Conservation (phyloP, 2,888 invertebrate genomes). For the Punctoribates punctum region DNA sequence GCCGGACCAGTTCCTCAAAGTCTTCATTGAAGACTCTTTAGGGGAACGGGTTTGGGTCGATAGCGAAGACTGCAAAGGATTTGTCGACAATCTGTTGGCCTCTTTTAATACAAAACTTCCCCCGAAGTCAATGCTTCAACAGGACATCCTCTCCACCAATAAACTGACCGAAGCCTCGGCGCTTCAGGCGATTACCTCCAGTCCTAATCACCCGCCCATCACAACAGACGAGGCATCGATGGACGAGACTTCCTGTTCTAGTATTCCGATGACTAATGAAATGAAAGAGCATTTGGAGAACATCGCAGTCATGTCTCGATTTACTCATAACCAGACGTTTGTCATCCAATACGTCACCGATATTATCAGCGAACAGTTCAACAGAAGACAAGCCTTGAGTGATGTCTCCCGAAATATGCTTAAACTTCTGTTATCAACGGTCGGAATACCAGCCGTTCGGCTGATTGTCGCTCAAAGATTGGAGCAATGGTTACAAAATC, state of each 20-base stretch:
- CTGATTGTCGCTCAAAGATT: conserved; percentile 72
- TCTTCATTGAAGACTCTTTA: conserved; percentile 89
- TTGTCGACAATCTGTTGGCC: conserved; percentile 83
- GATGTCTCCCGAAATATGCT: conserved; percentile 78
- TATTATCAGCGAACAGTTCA: conserved; percentile 79
- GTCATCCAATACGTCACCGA: conserved; percentile 79
- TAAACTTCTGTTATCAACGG: conserved; percentile 74
- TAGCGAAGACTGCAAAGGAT: conserved; percentile 79
- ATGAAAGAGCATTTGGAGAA: conserved; percentile 44
- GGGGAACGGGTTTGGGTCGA: conserved; percentile 94
- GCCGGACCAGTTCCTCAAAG: conserved; percentile 88
- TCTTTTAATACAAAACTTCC: conserved; percentile 77
- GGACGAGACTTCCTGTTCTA: conserved; percentile 51
- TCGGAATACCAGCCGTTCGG: conserved; percentile 80
- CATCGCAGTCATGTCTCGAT: conserved; percentile 56
- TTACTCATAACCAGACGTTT: conserved; percentile 62
- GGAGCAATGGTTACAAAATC: conserved; percentile 92
- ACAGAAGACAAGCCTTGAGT: conserved; percentile 73
- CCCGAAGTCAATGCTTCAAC: conserved; percentile 65
- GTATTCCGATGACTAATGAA: conserved; percentile 12
- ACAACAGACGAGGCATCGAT: conserved; percentile 51
- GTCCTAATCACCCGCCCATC: conserved; percentile 36
- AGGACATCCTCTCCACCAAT: conserved; percentile 46
- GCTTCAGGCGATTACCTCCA: no score
- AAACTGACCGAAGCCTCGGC: conserved; percentile 47